Percentiles rank a stretch among this genome's conserved stretches.
phyloP scores from a whole-genome alignment of 1,140 invertebrate species.

The Tigriopus japonicus region DNA sequence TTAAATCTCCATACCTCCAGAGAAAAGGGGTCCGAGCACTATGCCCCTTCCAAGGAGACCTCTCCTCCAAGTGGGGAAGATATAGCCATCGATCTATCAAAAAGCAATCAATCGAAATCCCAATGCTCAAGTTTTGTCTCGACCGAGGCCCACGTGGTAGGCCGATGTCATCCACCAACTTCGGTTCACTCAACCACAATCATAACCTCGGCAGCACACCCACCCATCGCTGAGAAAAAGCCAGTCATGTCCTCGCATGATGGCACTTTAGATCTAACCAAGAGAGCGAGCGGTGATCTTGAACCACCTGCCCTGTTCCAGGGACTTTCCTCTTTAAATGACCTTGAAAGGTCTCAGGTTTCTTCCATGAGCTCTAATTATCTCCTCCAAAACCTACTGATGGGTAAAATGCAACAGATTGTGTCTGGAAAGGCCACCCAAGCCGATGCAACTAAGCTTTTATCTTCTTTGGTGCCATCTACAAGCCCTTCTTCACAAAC shows the following conservation, averaged over 20 bases:
- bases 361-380: slow-evolving; percentile 8
- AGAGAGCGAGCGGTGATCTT: too few species aligned
- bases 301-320: too few species aligned
- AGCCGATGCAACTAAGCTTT: too few species aligned
- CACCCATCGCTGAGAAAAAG: not conserved
- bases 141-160: not conserved
- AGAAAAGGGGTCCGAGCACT: not conserved
- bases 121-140: not conserved
- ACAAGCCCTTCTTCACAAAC: too few species aligned
- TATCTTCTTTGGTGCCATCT: too few species aligned
- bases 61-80: not conserved
- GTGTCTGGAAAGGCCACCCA: too few species aligned
- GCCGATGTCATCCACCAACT: not conserved
- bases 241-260: not conserved
- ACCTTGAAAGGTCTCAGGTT: not conserved
- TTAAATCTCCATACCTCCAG: slow-evolving; percentile 7
- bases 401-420: slow-evolving; percentile 11
- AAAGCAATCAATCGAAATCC: not conserved
- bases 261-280: too few species aligned
- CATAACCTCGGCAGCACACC: not conserved
- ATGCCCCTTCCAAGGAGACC: not conserved
- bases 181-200: not conserved
- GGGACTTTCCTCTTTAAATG: not conserved
- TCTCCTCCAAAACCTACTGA: slow-evolving; percentile 12
- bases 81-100: slow-evolving; percentile 5